Evolutionary conservation across 2,113 vertebrate species (phyloP).

Genomic region (Pluvianellus socialis): DNA sequence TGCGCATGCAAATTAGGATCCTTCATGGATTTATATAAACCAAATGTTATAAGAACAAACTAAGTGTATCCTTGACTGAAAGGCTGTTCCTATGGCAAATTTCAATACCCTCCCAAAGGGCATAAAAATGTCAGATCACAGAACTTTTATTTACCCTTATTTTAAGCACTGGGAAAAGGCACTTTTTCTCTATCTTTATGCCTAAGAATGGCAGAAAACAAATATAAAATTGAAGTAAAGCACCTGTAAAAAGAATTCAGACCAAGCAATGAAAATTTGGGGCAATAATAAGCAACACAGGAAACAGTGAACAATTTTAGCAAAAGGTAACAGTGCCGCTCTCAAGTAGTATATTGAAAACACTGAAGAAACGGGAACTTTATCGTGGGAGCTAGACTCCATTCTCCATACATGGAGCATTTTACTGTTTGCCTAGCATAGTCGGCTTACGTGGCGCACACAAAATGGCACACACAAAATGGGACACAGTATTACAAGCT

Average conservation of each 20-base stretch:
- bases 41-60: background rate
- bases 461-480: background rate
- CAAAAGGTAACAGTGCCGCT: background rate
- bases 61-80: background rate
- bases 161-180: background rate
- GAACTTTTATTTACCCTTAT: background rate
- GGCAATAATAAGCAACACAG: background rate
- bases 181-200: background rate
- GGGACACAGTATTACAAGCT: background rate
- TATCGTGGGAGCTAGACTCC: background rate
- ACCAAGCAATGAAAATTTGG: background rate
- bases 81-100: background rate
- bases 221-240: background rate
- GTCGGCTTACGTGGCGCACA: background rate
- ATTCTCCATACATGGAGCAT: background rate
- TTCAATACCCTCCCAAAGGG: background rate
- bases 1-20: background rate
- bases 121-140: background rate
- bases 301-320: background rate
- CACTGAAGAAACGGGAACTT: background rate
- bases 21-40: background rate
- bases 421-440: background rate
- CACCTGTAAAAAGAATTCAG: background rate
- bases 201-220: background rate
- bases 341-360: background rate